phyloP scores from a whole-genome alignment of 2,797 vertebrate genomes.

The Macroramphosus scolopax region DNA sequence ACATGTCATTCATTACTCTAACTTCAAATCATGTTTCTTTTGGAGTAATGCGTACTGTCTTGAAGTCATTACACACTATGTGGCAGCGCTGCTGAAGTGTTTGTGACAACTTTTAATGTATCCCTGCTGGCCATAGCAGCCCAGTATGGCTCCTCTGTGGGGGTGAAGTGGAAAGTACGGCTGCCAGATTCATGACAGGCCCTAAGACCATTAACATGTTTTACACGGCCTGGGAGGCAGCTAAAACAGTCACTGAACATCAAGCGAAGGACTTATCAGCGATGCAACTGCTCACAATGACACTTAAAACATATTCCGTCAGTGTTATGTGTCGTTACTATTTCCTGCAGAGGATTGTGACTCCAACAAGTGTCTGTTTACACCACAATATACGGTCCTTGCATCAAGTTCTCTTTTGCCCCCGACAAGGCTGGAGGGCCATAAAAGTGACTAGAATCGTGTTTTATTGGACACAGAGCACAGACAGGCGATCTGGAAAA shows the following conservation, averaged over 20 bases:
- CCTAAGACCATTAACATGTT: conserved; percentile 55
- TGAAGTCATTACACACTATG: conserved; percentile 20
- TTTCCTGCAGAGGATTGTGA: too few relatives aligned
- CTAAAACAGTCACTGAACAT: conserved; percentile 37
- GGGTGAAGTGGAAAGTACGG: conserved; percentile 59
- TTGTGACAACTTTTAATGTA: conserved; percentile 47
- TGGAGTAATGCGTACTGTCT: conserved; percentile 18
- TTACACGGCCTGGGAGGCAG: conserved; percentile 44
- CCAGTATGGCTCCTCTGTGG: conserved; percentile 33
- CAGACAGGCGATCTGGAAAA: conserved; percentile 38
- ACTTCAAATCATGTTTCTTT: conserved; percentile 28
- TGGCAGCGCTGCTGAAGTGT: conserved; percentile 33
- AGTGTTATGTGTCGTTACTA: conserved; percentile 14
- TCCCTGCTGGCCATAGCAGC: conserved; percentile 49
- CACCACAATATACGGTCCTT: conserved; percentile 16
- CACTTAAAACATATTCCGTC: conserved; percentile 26
- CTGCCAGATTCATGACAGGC: conserved; percentile 63
- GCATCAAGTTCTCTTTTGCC: conserved; percentile 40
- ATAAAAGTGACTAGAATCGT: conserved; percentile 49
- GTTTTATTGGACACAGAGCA: conserved; percentile 51
- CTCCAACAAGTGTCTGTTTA: too few relatives aligned
- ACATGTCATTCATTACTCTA: conserved; percentile 11
- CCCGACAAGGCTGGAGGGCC: conserved; percentile 38
- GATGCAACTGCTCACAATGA: conserved; percentile 35
- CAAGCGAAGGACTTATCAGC: conserved; percentile 29